Conservation (phyloP, 2,797 vertebrate species). For the Carcharodon carcharias region DNA sequence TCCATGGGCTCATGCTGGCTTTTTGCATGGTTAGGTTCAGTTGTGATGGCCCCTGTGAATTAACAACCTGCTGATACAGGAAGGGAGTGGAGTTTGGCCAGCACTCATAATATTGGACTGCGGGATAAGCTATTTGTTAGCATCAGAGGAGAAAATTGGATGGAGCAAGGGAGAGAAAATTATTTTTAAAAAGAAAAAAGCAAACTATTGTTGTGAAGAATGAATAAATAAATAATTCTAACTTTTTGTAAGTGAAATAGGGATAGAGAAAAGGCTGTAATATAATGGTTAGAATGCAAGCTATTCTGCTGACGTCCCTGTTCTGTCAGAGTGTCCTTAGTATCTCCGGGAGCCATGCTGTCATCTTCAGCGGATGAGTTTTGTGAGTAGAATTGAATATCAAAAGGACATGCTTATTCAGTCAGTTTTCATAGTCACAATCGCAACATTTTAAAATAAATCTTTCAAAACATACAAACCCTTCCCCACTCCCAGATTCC, state of each 20-base stretch:
- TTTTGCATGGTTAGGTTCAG: not conserved
- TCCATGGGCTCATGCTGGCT: not conserved
- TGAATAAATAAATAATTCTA: no score
- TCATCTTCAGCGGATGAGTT: not conserved
- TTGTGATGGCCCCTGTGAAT: not conserved
- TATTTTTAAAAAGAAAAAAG: not conserved
- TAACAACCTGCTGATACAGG: not conserved
- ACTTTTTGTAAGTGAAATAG: not conserved
- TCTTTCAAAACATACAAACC: not conserved
- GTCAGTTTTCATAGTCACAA: not conserved
- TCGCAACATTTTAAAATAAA: not conserved
- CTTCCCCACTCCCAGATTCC: not conserved
- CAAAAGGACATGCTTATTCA: not conserved
- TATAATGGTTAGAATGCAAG: not conserved
- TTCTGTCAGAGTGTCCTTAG: not conserved
- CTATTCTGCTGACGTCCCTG: not conserved
- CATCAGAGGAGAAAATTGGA: not conserved
- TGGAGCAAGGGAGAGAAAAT: not conserved
- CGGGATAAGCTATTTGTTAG: not conserved
- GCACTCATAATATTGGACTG: not conserved
- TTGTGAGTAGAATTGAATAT: not conserved
- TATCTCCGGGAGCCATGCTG: not conserved
- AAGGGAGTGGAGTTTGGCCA: not conserved
- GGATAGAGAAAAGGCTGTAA: not conserved
- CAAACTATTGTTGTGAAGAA: not conserved